phyloP scores from a whole-genome alignment of 2,113 vertebrate genomes.

The Leptocoma aspasia region DNA sequence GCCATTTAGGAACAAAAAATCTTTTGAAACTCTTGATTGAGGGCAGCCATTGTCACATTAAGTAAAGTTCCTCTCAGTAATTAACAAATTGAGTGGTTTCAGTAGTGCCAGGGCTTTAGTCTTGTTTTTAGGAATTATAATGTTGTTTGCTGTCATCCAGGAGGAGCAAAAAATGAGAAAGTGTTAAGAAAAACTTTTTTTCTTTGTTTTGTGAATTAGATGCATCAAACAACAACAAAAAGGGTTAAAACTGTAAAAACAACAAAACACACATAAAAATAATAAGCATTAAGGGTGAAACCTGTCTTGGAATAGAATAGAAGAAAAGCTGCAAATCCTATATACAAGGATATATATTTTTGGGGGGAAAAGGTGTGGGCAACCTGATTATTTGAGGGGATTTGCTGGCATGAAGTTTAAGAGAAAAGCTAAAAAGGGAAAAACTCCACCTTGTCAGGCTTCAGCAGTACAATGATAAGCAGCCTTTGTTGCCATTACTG shows the following conservation, averaged over 20 bases:
- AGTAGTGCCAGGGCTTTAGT: neutral
- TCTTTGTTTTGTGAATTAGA: neutral
- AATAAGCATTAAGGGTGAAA: neutral
- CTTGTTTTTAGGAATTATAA: neutral
- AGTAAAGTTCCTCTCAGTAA: neutral
- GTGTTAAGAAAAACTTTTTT: neutral
- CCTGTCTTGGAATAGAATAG: neutral
- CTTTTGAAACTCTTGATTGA: constrained; percentile 1
- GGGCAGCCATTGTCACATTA: neutral
- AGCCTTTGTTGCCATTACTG: neutral
- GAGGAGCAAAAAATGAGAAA: neutral
- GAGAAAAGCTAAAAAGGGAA: neutral
- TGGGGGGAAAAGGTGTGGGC: neutral
- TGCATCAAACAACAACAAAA: neutral
- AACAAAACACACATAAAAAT: neutral
- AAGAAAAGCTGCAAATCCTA: neutral
- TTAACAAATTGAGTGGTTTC: neutral
- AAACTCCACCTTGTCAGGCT: neutral
- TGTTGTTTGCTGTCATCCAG: neutral
- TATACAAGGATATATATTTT: neutral
- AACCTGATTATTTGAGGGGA: neutral
- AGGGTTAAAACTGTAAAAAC: neutral
- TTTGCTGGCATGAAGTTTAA: neutral
- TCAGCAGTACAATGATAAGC: neutral
- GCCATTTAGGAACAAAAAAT: neutral